phyloP scores from a whole-genome alignment of 2,888 invertebrate species.

The Lypha dubia region DNA sequence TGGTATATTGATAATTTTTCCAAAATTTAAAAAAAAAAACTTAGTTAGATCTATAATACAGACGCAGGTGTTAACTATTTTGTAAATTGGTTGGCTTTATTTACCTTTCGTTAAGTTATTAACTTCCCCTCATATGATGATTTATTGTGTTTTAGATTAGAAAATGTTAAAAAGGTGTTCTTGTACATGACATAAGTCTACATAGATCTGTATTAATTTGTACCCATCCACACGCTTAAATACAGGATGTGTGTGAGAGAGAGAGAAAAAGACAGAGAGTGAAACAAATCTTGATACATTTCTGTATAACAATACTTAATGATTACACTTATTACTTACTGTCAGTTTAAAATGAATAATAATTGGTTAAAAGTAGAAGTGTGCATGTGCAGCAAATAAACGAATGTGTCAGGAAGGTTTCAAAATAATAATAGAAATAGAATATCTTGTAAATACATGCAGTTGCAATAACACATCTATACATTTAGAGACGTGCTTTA shows the following conservation, averaged over 20 bases:
- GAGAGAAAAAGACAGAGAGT: too few species aligned
- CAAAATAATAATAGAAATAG: conserved; percentile 35
- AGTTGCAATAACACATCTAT: conserved; percentile 6
- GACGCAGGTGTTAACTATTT: too few species aligned
- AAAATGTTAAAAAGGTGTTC: too few species aligned
- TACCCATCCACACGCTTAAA: not conserved
- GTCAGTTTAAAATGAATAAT: conserved; percentile 56
- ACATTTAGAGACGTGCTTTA: not conserved
- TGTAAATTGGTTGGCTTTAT: too few species aligned
- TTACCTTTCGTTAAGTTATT: too few species aligned
- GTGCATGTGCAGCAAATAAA: conserved; percentile 3
- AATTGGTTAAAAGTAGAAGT: conserved; percentile 18
- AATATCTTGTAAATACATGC: conserved; percentile 37
- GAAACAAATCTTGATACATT: too few species aligned
- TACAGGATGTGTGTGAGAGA: too few species aligned
- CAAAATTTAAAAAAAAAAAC: too few species aligned
- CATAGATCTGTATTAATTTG: conserved; percentile 4
- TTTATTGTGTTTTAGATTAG: too few species aligned
- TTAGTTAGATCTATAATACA: too few species aligned
- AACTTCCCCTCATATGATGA: conserved; percentile 6
- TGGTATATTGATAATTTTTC: too few species aligned
- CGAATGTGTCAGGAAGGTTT: conserved; percentile 39
- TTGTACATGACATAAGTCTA: not conserved
- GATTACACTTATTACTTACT: conserved; percentile 58
- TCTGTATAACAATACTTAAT: conserved; percentile 3